Base-by-base conservation (phyloP, 2,797 vertebrate species). In the Tarsius wallacei region DNA sequence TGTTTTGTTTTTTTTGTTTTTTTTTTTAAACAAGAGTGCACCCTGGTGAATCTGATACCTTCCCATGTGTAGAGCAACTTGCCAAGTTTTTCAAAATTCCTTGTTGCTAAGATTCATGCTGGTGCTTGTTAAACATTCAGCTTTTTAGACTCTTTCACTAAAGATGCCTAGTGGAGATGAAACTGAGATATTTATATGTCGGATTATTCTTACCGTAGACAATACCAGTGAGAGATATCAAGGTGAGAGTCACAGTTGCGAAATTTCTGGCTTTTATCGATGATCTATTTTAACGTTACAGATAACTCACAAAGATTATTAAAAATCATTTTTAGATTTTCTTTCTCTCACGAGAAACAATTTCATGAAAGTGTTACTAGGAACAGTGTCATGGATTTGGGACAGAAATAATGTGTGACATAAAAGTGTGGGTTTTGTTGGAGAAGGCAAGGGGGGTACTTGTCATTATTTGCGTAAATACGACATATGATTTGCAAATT, bases 381-480 rank as follows among this genome's bases (percentile, higher is more conserved):
- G 9, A 78, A 82, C 33, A 85, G 74, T 88, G 84, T 85, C 70
- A 68, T 84, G 53, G 77, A 88, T 42, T 42, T 66, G 83, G 55
- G 70, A 53, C 28, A 87, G 85, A 95, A 76, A 74, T 87, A 28
- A 26, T 2, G 5, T 76, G 47, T 59, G 74, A 80, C n/a, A 63
- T 16, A 33, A 33, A 91, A n/a, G n/a, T 84, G 1, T 64, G 53
- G 15, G 10, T 80, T 92, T 91, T 78, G 61, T 9, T 31, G 51
- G 49, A 26, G 51, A 90, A 61, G 78, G 86, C 19, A 57, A 26
- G 36, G 24, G 59, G n/a, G 8, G 4, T 68, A 0, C 31, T 90
- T 94, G 66, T 77, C 53, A 70, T 83, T 57, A 71, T 93, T 93
- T 93, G 57, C 17, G 33, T 82, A 68, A 71, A 90, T 55, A 53